Percentiles rank a stretch among this genome's conserved stretches.
These are phyloP conservation scores for Platyrinchus mystaceus DNA, from an alignment of 2,797 vertebrate genomes.

Conservation along the genomic window DNA sequence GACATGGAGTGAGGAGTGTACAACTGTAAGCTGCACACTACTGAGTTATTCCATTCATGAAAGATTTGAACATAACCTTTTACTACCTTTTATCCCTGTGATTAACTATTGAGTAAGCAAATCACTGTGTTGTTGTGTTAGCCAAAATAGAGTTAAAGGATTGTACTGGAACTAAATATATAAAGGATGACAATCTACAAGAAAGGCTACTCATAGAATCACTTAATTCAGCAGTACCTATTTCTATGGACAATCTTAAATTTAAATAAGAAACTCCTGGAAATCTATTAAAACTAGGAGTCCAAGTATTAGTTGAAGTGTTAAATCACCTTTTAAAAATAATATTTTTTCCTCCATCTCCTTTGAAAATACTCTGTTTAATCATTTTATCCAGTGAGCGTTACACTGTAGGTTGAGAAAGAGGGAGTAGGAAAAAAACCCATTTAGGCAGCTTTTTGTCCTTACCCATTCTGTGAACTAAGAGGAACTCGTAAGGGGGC, in stretches of 20 bases:
- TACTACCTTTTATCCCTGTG: slow-evolving; percentile 35
- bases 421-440: neutral
- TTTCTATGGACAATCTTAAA: neutral
- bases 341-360: neutral
- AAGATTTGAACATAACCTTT: slow-evolving; percentile 30
- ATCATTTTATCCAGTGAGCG: neutral
- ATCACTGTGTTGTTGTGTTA: neutral
- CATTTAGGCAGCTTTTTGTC: neutral
- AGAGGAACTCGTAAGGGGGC: neutral
- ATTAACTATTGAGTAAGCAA: neutral
- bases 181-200: neutral
- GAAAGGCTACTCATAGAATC: neutral
- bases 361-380: neutral
- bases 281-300: neutral
- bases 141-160: neutral
- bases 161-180: neutral
- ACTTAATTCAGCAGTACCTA: neutral
- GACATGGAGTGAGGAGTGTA: neutral
- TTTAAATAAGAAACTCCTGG: neutral
- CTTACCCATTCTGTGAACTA: neutral
- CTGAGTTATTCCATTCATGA: slow-evolving; percentile 35
- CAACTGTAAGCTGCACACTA: neutral
- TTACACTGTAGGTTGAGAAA: neutral
- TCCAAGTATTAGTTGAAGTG: neutral
- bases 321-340: neutral